Base-by-base conservation (phyloP, 2,888 invertebrate genomes). In the Anoplius nigerrimus region DNA sequence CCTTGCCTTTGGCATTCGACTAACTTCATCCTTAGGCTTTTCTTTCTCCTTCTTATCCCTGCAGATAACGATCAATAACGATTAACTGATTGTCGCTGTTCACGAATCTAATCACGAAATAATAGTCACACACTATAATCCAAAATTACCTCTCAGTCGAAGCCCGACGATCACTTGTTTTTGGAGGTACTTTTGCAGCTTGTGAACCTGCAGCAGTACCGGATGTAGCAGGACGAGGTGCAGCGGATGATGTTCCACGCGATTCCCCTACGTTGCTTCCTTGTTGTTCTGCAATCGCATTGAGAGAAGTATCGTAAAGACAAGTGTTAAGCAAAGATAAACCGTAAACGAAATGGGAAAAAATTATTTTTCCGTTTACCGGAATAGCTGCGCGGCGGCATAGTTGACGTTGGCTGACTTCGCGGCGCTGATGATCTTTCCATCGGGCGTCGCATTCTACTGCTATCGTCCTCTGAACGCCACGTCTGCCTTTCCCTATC, bases 1-100 rank as follows among this genome's bases (percentile, higher is more conserved):
- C 86, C 92, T 93, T 83, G 93, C 89, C 89, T 94, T 94, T 84
- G 95, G 94, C 93, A 95, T 91, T 78, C 87, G 87, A 66, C 87
- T 89, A 54, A 90, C 85, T 84, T 90, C 87, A 78, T 87, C 81
- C 74, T 82, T 85, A 79, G 91, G 90, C 76, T 88, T 86, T 62
- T 89, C 81, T 66, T 71, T 74, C 15, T 86, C 86, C 76, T 76
- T 82, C 64, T 83, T 77, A 65, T 84, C 83, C 65, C 84, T 85
- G 63, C 0, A 63, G 59, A n/a, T 1, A 51, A 20, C 16, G 4
- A 21, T 22, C 18, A 56, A 2, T 2, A 27, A 62, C 42, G 15
- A 45, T 24, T 20, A 24, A n/a, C 11, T 13, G 34, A 11, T 34
- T 34, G 1, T 4, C 24, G 57, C 22, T 54, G 55, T 22, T 18